Conservation (phyloP, 2,888 invertebrate genomes). For the Polylopha cassiicola region DNA sequence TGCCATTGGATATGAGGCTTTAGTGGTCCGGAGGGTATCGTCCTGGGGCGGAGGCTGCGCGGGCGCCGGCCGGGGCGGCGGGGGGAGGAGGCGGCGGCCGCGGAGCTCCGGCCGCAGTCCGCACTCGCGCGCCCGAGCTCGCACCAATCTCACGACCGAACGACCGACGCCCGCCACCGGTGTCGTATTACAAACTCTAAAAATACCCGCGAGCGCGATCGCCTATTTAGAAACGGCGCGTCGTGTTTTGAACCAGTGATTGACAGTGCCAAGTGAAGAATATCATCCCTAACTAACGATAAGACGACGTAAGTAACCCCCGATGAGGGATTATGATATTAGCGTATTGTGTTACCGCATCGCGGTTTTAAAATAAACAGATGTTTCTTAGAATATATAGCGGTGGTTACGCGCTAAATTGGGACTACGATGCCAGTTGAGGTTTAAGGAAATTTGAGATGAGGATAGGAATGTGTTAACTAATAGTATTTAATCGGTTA, state of each 20-base stretch:
- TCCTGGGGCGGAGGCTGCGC: conserved; percentile 37
- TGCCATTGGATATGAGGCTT: conserved; percentile 27
- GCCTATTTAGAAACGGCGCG: conserved; percentile 74
- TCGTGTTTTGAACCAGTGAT: conserved; percentile 75
- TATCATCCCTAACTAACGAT: conserved; percentile 46
- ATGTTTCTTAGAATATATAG: conserved; percentile 65
- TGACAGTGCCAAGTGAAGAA: conserved; percentile 75
- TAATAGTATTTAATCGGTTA: no score
- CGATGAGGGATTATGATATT: conserved; percentile 28
- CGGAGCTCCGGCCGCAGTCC: conserved; percentile 25
- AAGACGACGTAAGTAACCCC: conserved; percentile 62
- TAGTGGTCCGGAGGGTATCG: conserved; percentile 55
- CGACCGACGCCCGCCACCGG: conserved; percentile 67
- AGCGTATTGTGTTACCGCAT: conserved; percentile 51
- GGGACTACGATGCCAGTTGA: conserved; percentile 46
- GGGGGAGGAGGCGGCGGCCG: conserved; percentile 21
- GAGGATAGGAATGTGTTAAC: conserved; percentile 17
- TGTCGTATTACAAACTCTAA: conserved; percentile 76
- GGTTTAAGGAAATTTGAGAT: conserved; percentile 52
- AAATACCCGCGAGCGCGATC: conserved; percentile 73
- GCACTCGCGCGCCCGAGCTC: conserved; percentile 66
- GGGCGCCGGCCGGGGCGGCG: conserved; percentile 22
- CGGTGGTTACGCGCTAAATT: conserved; percentile 64
- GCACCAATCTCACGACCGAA: conserved; percentile 57
- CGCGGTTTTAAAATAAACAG: conserved; percentile 70